Percentiles rank a stretch among this genome's conserved stretches.
These are phyloP conservation scores for Heliothis subflexa DNA, from an alignment of 1,140 invertebrate genomes.

Conservation along the genomic window DNA sequence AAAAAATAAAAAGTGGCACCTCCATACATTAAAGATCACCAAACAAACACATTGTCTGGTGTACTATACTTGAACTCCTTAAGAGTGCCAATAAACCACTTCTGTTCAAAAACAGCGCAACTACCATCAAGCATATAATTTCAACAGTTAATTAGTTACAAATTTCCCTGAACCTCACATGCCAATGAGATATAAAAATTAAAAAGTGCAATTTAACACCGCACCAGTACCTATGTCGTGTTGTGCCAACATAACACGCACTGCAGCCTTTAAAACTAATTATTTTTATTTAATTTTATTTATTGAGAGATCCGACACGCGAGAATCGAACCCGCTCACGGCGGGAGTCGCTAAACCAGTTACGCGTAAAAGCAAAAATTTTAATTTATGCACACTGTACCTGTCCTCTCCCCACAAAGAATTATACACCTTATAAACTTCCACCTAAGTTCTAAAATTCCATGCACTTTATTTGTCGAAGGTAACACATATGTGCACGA, in stretches of 20 bases:
- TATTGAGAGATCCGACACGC: slow-evolving; percentile 72
- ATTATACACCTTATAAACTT: background rate
- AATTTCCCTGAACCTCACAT: slow-evolving; percentile 60
- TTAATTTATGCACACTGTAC: slow-evolving; percentile 42
- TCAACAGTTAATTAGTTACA: slow-evolving; percentile 48
- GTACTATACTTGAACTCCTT: slow-evolving; percentile 1
- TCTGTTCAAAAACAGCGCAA: background rate
- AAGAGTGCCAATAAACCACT: background rate
- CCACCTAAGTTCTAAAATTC: background rate
- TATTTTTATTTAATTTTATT: slow-evolving; percentile 82
- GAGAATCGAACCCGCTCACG: slow-evolving; percentile 57
- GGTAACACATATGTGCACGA: slow-evolving; percentile 18
- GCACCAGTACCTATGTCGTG: slow-evolving; percentile 66
- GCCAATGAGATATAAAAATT: slow-evolving; percentile 70
- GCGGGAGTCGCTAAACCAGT: slow-evolving; percentile 65
- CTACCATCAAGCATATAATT: slow-evolving; percentile 21
- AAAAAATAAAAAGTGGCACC: background rate
- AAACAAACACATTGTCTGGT: too few species aligned
- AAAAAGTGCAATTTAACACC: slow-evolving; percentile 71
- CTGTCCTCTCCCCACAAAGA: background rate
- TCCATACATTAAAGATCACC: background rate
- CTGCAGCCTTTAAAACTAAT: slow-evolving; percentile 67
- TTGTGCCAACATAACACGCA: slow-evolving; percentile 68
- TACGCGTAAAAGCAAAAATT: slow-evolving; percentile 48
- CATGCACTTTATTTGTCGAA: background rate